Conservation (phyloP, 2,888 invertebrate species). For the Tubiluchus corallicola region DNA sequence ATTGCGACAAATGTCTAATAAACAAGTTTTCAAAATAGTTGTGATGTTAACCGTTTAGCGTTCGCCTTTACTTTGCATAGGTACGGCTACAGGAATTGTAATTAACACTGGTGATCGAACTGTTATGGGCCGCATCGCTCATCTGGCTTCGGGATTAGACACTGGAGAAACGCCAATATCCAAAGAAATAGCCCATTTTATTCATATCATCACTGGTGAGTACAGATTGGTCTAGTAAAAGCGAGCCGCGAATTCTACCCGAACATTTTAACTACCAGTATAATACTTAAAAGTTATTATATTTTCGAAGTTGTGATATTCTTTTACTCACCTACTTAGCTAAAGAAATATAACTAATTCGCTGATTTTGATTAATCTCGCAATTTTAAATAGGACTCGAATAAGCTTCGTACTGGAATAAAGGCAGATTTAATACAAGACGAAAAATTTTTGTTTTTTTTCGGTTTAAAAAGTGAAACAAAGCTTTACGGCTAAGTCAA, state of each 20-base stretch:
- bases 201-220: conserved; percentile 90
- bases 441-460: no score
- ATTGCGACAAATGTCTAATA: no score
- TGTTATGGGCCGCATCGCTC: conserved; percentile 89
- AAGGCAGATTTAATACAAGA: no score
- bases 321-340: conserved; percentile 9
- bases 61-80: no score
- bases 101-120: conserved; percentile 88
- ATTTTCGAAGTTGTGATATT: conserved; percentile 11
- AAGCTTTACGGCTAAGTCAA: no score
- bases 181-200: conserved; percentile 96
- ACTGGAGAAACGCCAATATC: conserved; percentile 96
- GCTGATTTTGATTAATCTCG: no score
- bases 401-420: no score
- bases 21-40: no score
- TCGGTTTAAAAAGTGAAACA: no score
- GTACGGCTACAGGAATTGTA: conserved; percentile 32
- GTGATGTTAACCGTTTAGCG: no score
- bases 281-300: conserved; percentile 11
- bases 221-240: conserved; percentile 15
- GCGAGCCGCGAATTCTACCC: conserved; percentile 10
- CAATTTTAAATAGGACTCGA: no score
- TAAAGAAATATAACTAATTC: no score
- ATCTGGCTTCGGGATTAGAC: conserved; percentile 75
- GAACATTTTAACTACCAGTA: conserved; percentile 11